These are phyloP conservation scores for Coelinius sp. DNA, from an alignment of 2,888 invertebrate genomes.

Conservation along the genomic window DNA sequence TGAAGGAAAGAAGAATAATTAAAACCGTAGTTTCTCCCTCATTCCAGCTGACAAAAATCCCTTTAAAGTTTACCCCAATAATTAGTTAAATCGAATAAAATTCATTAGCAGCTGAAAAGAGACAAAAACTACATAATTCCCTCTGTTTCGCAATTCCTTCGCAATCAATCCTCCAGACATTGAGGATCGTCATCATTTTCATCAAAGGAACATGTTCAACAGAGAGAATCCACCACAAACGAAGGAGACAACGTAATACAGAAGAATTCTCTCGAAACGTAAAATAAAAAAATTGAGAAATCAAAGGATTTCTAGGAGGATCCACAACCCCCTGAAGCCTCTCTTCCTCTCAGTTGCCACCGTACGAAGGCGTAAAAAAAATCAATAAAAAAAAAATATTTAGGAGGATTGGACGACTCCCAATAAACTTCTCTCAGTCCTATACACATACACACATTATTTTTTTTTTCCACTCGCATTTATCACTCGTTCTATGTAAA, in stretches of 20 bases:
- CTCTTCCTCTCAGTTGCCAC: constrained; percentile 39
- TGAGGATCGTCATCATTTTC: constrained; percentile 4
- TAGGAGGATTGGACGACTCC: constrained; percentile 53
- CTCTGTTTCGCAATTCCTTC: constrained; percentile 30
- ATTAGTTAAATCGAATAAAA: constrained; percentile 16
- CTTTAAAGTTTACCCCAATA: neutral
- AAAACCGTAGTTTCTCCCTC: neutral
- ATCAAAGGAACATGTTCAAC: neutral
- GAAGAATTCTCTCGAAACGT: neutral
- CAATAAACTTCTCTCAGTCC: constrained; percentile 48
- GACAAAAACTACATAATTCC: constrained; percentile 21
- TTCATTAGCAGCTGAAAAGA: constrained; percentile 30
- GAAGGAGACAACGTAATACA: neutral
- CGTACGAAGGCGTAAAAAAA: constrained; percentile 46
- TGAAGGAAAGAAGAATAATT: neutral
- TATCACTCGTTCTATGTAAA: constrained; percentile 51
- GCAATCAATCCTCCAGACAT: constrained; percentile 22
- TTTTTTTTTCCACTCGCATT: constrained; percentile 51
- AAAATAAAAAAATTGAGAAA: constrained; percentile 8
- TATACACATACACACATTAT: constrained; percentile 50
- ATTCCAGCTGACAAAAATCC: neutral
- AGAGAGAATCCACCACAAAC: neutral
- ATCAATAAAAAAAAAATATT: constrained; percentile 5
- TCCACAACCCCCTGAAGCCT: neutral
- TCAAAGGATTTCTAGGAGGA: neutral